Evolutionary conservation across 1,140 invertebrate genomes (phyloP), one percentile per base, ranked within the genome.

Genomic region (Apis cerana): DNA sequence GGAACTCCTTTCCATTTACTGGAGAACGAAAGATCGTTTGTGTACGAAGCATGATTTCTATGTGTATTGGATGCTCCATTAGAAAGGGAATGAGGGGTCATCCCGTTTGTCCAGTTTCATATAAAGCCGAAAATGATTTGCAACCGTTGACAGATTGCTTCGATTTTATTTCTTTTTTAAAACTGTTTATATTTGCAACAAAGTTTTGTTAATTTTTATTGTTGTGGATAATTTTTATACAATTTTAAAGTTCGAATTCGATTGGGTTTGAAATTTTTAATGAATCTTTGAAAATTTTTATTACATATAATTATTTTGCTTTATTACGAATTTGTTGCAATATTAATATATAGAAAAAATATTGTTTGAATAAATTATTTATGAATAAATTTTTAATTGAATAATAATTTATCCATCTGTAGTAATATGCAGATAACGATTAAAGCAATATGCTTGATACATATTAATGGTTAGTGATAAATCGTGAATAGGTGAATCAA

Each of bases 1-100:
- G 23, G 72, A 59, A 59, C 72, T 72, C 43, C 64, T 81, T 68
- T 75, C 61, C 19, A 23, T 67, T 52, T 67, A 10, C 19, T 13
- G 12, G 2, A 61, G 54, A 78, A 78, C 48, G 54, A 65, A 54
- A n/a, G 11, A 56, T 54, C 50, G 59, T 50, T 80, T 21, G n/a
- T 58, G 69, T 52, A 48, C 10, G 21, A 23, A 10, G 59, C 9
- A 13, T 54, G 56, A 56, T 69, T 78, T 27, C 10, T 11, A 1
- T 17, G 23, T 23, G 7, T 48, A 68, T 33, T 9, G 27, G 52
- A 33, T 68, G 75, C 33, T 68, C 13, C 75, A 5, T 12, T 43
- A 19, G 33, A 77, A 77, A 68, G 7, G 27, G 12, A 33, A 27
- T n/a, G 19, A 11, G 1, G 27, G 7, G 21, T 54, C 50, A 23